Conservation (phyloP, 2,113 vertebrate genomes). For the Enhydra lutris region DNA sequence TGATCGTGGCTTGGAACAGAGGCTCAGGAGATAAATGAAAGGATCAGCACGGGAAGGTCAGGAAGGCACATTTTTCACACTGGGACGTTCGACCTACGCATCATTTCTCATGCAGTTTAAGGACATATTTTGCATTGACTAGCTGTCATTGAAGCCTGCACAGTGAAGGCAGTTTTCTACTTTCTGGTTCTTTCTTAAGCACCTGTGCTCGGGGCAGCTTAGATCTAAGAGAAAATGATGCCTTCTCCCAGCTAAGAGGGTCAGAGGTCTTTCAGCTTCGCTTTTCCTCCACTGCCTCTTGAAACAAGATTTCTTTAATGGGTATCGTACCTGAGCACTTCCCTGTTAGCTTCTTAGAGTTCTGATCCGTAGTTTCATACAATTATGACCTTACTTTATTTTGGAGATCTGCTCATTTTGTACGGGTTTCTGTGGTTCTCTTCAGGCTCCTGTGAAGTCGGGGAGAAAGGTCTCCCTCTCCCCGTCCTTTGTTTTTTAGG, state of each 20-base stretch:
- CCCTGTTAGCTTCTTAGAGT: background rate
- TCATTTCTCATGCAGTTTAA: background rate
- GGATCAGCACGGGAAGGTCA: background rate
- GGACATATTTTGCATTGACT: slow-evolving; percentile 38
- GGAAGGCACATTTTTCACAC: background rate
- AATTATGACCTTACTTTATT: background rate
- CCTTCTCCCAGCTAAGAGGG: background rate
- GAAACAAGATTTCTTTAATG: slow-evolving; percentile 39
- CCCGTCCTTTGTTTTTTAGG: background rate
- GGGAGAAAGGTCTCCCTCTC: background rate
- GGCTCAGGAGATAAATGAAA: background rate
- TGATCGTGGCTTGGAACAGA: background rate
- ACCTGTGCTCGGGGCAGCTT: slow-evolving; percentile 16
- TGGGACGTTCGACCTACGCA: background rate
- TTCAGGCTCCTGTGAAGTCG: background rate
- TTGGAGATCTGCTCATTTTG: background rate
- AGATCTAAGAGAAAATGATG: background rate
- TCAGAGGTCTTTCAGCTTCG: background rate
- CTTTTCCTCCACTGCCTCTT: slow-evolving; percentile 23
- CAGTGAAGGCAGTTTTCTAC: slow-evolving; percentile 35
- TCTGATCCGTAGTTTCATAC: slow-evolving; percentile 26
- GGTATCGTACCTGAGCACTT: slow-evolving; percentile 26
- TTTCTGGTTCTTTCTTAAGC: slow-evolving; percentile 6
- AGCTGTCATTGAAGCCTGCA: background rate
- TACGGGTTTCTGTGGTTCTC: background rate